phyloP scores from a whole-genome alignment of 2,113 vertebrate genomes.

The Hydropotes inermis region DNA sequence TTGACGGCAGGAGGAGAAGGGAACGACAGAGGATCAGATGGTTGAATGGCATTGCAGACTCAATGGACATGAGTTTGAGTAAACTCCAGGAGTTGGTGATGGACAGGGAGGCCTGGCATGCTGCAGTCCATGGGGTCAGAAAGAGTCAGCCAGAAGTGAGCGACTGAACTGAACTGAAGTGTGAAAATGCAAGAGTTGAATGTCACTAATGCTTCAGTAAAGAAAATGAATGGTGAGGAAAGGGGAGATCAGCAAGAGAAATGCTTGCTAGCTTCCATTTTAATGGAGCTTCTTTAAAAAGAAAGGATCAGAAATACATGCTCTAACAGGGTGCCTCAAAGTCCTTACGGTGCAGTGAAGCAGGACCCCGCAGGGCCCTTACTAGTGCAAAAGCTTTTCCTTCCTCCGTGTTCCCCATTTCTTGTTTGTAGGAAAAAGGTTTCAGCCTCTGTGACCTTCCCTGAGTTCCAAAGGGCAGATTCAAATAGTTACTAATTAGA shows the following conservation, averaged over 20 bases:
- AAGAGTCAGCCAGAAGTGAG: background rate
- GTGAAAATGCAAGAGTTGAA: background rate
- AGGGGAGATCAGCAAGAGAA: background rate
- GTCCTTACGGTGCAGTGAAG: fast-evolving
- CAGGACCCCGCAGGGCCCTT: too few relatives aligned
- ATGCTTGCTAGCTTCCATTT: background rate
- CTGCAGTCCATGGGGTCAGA: background rate
- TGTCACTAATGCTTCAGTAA: background rate
- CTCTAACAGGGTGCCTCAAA: background rate
- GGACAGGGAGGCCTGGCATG: background rate
- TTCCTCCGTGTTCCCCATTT: background rate
- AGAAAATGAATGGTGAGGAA: background rate
- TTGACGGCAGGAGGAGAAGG: background rate
- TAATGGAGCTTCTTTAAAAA: background rate
- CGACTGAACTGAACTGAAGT: background rate
- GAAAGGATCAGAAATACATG: background rate
- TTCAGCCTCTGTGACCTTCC: background rate
- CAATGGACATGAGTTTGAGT: background rate
- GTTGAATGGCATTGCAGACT: fast-evolving
- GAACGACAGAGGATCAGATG: fast-evolving
- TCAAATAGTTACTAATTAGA: background rate
- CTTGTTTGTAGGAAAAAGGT: background rate
- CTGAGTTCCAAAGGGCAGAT: background rate
- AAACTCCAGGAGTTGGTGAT: background rate
- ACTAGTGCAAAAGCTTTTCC: background rate